Conservation (phyloP, 2,113 vertebrate genomes). For the Hystrix brachyura region DNA sequence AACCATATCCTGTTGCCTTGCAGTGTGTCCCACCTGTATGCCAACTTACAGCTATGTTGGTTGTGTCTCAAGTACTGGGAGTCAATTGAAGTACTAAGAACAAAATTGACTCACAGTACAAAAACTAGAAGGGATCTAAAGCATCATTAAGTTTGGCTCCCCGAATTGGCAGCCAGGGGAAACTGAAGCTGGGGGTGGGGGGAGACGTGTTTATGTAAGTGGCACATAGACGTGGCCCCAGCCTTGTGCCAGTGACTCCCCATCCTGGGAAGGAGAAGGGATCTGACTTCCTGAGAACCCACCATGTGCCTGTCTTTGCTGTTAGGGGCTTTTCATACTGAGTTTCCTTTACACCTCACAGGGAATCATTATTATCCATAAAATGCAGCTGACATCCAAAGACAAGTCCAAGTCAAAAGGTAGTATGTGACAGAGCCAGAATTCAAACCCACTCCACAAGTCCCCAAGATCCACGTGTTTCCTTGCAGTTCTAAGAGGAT, state of each 20-base stretch:
- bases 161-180: not conserved
- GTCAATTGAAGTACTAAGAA: not conserved
- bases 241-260: not conserved
- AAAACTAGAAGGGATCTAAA: not conserved
- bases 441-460: not conserved
- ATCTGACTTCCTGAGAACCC: not conserved
- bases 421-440: not conserved
- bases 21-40: not conserved
- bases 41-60: not conserved
- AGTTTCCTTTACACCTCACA: slow-evolving; percentile 10
- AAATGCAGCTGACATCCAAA: not conserved
- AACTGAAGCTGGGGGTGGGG: not conserved
- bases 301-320: not conserved
- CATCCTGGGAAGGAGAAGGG: not conserved
- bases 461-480: not conserved
- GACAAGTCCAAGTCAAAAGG: not conserved
- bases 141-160: not conserved
- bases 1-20: not conserved
- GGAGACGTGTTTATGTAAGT: not conserved
- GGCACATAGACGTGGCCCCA: not conserved
- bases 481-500: not conserved
- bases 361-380: not conserved
- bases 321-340: not conserved
- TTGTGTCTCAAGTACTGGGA: not conserved
- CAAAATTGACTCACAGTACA: not conserved